Percentiles rank a stretch among this genome's conserved stretches.
These are phyloP conservation scores for Ptyas mucosa DNA, from an alignment of 2,113 vertebrate genomes.

Conservation along the genomic window DNA sequence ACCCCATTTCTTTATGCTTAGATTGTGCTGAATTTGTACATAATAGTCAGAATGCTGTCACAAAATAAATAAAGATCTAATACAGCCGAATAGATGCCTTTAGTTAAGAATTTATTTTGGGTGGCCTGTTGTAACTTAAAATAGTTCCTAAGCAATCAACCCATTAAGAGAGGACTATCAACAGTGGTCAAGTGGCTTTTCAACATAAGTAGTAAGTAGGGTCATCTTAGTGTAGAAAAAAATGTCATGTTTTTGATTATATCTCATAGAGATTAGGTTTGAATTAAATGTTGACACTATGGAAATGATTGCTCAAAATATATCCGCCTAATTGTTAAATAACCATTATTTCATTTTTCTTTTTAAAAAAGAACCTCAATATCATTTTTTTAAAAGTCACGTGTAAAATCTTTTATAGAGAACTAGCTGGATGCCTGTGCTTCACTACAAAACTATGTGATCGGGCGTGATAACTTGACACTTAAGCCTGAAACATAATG, in stretches of 20 bases:
- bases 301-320: not conserved
- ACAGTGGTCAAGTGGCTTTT: not conserved
- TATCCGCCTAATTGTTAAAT: not conserved
- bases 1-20: not conserved
- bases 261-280: not conserved
- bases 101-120: not conserved
- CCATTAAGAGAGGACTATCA: not conserved
- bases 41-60: not conserved
- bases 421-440: too few relatives aligned
- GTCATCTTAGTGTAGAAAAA: too few relatives aligned
- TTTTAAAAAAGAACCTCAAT: not conserved
- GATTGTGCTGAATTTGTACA: not conserved
- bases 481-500: too few relatives aligned
- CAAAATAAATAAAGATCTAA: not conserved
- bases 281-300: not conserved
- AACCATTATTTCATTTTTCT: not conserved
- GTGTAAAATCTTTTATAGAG: not conserved
- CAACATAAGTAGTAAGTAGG: not conserved
- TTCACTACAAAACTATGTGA: too few relatives aligned
- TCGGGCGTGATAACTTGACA: too few relatives aligned
- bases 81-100: not conserved
- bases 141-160: not conserved
- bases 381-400: not conserved
- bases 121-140: rapidly evolving
- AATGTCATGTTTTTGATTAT: not conserved